Base-by-base conservation (phyloP, 2,888 invertebrate genomes). In the Euplagia quadripunctaria region DNA sequence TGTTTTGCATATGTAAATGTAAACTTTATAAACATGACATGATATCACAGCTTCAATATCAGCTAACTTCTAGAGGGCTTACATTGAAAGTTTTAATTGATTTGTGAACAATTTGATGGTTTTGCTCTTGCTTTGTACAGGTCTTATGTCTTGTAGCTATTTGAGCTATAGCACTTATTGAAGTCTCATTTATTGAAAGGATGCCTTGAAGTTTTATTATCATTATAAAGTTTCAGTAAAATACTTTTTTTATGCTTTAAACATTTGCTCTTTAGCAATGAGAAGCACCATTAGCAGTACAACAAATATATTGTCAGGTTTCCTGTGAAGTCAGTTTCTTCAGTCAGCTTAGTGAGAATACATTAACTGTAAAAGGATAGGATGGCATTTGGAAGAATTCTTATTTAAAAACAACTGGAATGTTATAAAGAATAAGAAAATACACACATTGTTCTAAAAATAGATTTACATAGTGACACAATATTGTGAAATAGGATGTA, bases 401-500 rank as follows among this genome's bases (percentile, higher is more conserved):
- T 9, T 3, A 46, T 6, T 46, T 1, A 46, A 46, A 46, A 46
- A 9, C 9, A 46, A 9, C 43, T 46, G 43, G 41, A 0, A 42
- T 41, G 41, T 61, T 41, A 12, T 20, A 17, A 11, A 31, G 20
- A 7, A 7, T 58, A 11, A 58, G 8, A 20, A 8, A 42, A 63
- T 41, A 2, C 63, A 6, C 3, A 63, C 41, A 16, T 5, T 63
- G n/a, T 4, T 41, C 41, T 42, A 16, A 63, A 63, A 63, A 63
- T 16, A 63, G 8, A 41, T 63, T 63, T 31, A 7, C 6, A 43
- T 43, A 0, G 41, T 80, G 79, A 68, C 78, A 73, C 16, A 78
- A 77, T 64, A 71, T 78, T 77, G 66, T 77, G 77, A 67, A 83
- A 83, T 74, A 67, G 49, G 5, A 31, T 46, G 43, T 0, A 14